A percentile compares a stretch with the other conserved stretches of the same genome.
These are phyloP conservation scores for Adoxophyes honmai DNA, from an alignment of 1,140 invertebrate species.

Conservation along the genomic window DNA sequence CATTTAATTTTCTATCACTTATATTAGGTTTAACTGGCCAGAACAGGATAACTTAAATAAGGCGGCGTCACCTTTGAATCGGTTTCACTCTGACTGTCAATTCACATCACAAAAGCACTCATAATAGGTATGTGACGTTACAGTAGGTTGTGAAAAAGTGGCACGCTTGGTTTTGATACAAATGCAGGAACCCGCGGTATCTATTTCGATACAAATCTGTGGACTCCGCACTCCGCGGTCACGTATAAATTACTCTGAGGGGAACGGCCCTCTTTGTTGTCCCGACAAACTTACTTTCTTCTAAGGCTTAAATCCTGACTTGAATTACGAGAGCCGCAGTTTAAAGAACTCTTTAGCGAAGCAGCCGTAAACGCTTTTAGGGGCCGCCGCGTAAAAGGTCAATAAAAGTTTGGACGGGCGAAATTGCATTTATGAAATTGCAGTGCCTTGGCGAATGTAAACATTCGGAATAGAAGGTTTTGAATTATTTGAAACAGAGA, in stretches of 20 bases:
- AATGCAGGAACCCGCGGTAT: too few species aligned
- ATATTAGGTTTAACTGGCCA: too few species aligned
- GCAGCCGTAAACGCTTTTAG: conserved; percentile 25
- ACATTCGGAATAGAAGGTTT: too few species aligned
- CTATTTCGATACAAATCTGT: too few species aligned
- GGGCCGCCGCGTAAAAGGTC: conserved; percentile 27
- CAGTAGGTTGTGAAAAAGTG: neutral
- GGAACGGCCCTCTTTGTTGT: conserved; percentile 54
- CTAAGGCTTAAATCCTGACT: conserved; percentile 61
- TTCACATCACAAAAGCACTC: neutral
- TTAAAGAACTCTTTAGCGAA: conserved; percentile 37
- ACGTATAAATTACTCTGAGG: conserved; percentile 54
- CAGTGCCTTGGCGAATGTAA: too few species aligned
- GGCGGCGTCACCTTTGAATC: too few species aligned
- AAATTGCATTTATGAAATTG: conserved; percentile 2
- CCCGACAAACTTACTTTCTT: conserved; percentile 58
- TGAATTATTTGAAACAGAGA: too few species aligned
- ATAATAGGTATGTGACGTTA: too few species aligned
- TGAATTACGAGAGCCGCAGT: conserved; percentile 48
- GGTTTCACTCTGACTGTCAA: too few species aligned
- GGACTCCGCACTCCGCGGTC: conserved; percentile 38
- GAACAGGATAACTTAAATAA: too few species aligned
- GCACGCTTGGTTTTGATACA: too few species aligned
- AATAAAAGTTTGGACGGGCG: conserved; percentile 24
- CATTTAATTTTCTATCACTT: too few species aligned